Conservation (phyloP, 2,797 vertebrate genomes). For the Rhabdophis nuchalis region DNA sequence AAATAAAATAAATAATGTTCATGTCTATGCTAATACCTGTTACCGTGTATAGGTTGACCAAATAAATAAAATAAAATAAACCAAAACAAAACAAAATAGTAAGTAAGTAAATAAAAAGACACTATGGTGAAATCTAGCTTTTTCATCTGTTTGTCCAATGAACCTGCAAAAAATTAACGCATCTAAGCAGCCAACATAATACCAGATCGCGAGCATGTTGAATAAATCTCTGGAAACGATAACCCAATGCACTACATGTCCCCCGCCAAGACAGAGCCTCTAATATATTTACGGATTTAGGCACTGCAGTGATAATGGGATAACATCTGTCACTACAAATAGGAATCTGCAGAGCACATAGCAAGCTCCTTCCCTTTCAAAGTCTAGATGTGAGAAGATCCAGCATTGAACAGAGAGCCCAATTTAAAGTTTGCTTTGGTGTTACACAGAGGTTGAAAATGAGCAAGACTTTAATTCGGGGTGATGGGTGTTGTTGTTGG, state of each 20-base stretch:
- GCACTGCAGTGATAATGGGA: not conserved
- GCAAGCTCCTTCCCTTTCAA: not conserved
- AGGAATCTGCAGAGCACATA: not conserved
- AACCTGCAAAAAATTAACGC: not conserved
- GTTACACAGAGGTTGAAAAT: not conserved
- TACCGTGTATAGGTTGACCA: too few species aligned
- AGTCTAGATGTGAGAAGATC: not conserved
- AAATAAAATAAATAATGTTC: too few species aligned
- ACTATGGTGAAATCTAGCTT: not conserved
- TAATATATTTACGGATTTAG: not conserved
- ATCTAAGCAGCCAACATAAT: not conserved
- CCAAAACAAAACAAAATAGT: too few species aligned
- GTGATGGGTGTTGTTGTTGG: not conserved
- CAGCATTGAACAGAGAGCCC: not conserved
- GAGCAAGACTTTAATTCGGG: not conserved
- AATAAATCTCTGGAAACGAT: not conserved
- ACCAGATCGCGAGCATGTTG: not conserved
- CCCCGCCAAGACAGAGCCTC: not conserved
- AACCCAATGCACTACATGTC: not conserved
- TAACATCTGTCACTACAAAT: not conserved
- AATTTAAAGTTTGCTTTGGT: not conserved
- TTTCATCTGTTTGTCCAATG: not conserved
- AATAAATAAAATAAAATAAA: too few species aligned
- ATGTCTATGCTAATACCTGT: too few species aligned
- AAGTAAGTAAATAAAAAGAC: not conserved